Evolutionary conservation across 1,140 invertebrate species (phyloP), one percentile per base, ranked within the genome.

Genomic region (Matsumurasca onukii): DNA sequence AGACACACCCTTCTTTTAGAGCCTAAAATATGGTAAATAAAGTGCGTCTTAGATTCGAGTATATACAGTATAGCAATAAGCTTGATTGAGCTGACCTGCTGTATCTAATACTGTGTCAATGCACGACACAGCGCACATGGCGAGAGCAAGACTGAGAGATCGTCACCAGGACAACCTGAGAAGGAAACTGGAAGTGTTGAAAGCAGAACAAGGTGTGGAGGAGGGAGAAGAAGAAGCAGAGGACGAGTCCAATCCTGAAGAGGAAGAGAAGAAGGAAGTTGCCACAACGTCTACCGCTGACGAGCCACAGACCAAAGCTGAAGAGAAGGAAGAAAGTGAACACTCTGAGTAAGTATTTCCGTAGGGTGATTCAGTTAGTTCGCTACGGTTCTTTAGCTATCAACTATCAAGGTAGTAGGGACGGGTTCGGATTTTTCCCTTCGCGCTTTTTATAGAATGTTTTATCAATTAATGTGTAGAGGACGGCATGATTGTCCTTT

Each of bases 141-240:
- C 98, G 0, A 86, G 94, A 73, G 94, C 95, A 2, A 82, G 97
- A 39, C 83, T 99, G 0, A 83, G 94, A 69, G 96, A 99, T 81
- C 81, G 92, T 12, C 97, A 99, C 82, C 91, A 97, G 80, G 89
- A 93, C 69, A 94, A 95, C 78, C 82, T 98, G n/a, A 86, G 88
- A 49, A 86, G 90, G 74, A 98, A 98, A 82, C 81, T 99, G 67
- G 87, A 92, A 76, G 85, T 95, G 61, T 83, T 99, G 1, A 98
- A 97, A 79, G 89, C 91, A 61, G 92, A 95, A 79, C 91, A 94
- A 81, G 89, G 88, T 1, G 89, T 91, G 0, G 80, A 82, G 2
- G 72, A 77, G 66, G 72, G 73, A 29, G 75, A 79, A 17, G 76
- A 31, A 62, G 71, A 70, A 55, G 48, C 70, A 0, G 69, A 70